Conservation (phyloP, 2,113 vertebrate species). For the Antennarius striatus region DNA sequence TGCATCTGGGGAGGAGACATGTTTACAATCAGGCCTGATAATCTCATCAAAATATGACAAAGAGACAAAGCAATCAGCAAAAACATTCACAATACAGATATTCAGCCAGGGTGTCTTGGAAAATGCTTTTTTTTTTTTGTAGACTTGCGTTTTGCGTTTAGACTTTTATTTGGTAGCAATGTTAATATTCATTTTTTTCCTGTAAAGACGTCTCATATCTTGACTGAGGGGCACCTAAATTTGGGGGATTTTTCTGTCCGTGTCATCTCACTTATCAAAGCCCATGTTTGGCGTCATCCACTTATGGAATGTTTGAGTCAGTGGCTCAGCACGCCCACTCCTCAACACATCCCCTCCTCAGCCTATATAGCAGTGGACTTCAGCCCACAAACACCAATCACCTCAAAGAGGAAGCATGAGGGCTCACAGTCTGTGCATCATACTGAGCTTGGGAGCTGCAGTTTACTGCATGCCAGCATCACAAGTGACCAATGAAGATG, state of each 20-base stretch:
- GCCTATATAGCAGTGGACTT: not conserved
- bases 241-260: too few relatives aligned
- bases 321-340: not conserved
- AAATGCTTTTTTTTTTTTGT: too few relatives aligned
- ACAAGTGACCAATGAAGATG: slow-evolving; percentile 31
- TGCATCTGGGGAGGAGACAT: not conserved
- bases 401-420: slow-evolving; percentile 63
- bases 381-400: not conserved
- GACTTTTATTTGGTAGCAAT: too few relatives aligned
- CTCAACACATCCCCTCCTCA: not conserved
- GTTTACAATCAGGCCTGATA: too few relatives aligned
- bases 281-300: not conserved
- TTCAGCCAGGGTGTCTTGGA: too few relatives aligned
- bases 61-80: too few relatives aligned
- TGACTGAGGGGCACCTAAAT: too few relatives aligned
- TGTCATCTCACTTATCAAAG: not conserved
- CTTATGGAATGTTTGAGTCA: not conserved
- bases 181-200: too few relatives aligned
- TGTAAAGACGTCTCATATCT: too few relatives aligned
- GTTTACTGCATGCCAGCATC: slow-evolving; percentile 59
- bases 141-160: too few relatives aligned
- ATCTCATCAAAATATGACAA: too few relatives aligned
- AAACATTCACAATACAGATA: too few relatives aligned
- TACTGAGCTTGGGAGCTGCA: slow-evolving; percentile 55
- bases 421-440: slow-evolving; percentile 33